These are phyloP conservation scores for Saccostrea cuccullata DNA, from an alignment of 1,140 invertebrate species.

Conservation along the genomic window DNA sequence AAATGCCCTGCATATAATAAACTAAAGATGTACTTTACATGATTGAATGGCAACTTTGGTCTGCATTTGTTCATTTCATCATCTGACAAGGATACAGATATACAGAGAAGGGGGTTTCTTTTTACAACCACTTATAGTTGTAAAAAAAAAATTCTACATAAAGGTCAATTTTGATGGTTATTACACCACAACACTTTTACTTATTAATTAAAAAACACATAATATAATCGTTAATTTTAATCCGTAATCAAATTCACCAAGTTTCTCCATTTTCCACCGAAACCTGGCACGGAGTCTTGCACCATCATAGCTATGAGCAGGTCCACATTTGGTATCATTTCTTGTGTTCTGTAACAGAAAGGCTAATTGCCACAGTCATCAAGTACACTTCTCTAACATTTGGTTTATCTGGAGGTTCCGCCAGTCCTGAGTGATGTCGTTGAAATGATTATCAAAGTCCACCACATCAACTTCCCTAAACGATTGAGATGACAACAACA, in stretches of 20 bases:
- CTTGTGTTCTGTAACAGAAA: neutral
- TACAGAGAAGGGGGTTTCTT: neutral
- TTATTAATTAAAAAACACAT: no score
- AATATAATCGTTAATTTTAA: neutral
- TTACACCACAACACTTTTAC: neutral
- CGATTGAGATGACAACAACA: conserved; percentile 66
- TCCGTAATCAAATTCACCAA: neutral
- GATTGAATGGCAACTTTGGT: neutral
- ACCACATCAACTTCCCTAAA: conserved; percentile 64
- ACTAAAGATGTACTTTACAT: neutral
- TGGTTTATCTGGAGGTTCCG: conserved; percentile 67
- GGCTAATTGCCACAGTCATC: neutral
- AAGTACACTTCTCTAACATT: conserved; percentile 62
- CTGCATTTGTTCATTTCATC: neutral
- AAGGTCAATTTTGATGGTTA: neutral
- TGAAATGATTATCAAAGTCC: conserved; percentile 74
- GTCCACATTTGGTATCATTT: neutral
- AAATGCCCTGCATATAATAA: neutral
- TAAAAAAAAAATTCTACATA: no score
- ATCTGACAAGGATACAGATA: neutral
- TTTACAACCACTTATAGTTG: neutral
- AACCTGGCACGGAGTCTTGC: neutral
- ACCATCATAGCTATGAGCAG: neutral
- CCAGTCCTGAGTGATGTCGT: conserved; percentile 73
- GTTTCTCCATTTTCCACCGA: neutral